Percentiles rank a stretch among this genome's conserved stretches.
These are phyloP conservation scores for Kryptolebias ocellatus DNA, from an alignment of 2,797 vertebrate species.

Conservation along the genomic window DNA sequence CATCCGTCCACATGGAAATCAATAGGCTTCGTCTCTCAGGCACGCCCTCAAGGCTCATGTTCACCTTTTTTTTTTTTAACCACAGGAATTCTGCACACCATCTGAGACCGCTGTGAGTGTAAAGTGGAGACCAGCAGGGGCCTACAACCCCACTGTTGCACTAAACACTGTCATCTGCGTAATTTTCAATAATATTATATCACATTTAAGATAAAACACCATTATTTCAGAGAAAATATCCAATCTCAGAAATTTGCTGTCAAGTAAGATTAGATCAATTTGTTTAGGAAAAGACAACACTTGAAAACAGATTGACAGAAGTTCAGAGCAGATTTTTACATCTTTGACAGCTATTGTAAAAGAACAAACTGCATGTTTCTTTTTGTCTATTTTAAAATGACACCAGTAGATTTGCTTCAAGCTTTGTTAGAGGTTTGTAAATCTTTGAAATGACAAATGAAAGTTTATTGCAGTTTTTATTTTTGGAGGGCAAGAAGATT, in stretches of 20 bases:
- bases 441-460: conserved; percentile 74
- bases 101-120: conserved; percentile 49
- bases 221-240: conserved; percentile 28
- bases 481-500: conserved; percentile 27
- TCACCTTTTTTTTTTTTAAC: conserved; percentile 20
- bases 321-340: conserved; percentile 31
- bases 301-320: conserved; percentile 24
- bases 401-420: conserved; percentile 35
- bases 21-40: conserved; percentile 65
- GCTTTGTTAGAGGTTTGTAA: conserved; percentile 74
- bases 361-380: conserved; percentile 1
- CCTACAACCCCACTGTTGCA: conserved; percentile 24
- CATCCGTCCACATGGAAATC: conserved; percentile 75
- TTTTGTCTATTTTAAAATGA: too few relatives aligned
- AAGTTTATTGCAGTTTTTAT: conserved; percentile 72
- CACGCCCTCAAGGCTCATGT: conserved; percentile 45
- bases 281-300: conserved; percentile 5
- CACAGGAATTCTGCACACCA: conserved; percentile 33
- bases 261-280: conserved; percentile 33
- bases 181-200: conserved; percentile 29
- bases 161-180: conserved; percentile 47
- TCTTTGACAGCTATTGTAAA: neutral
- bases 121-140: conserved; percentile 33
- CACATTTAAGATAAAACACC: conserved; percentile 33
- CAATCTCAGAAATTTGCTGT: conserved; percentile 18